phyloP scores from a whole-genome alignment of 2,888 invertebrate species.

The Andrena chrysosceles region DNA sequence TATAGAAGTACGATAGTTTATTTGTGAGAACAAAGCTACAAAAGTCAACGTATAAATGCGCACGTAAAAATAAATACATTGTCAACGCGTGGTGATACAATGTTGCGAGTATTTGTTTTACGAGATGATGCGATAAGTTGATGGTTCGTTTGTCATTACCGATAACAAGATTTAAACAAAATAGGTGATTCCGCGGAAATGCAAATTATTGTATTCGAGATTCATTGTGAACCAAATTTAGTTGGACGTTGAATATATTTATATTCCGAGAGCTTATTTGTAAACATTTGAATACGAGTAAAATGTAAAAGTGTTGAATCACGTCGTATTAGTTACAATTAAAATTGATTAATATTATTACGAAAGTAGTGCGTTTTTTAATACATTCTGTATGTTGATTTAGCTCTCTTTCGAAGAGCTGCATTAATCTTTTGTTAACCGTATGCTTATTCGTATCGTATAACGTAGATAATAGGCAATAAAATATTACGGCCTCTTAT shows the following conservation, averaged over 20 bases:
- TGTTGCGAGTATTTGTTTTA: conserved; percentile 25
- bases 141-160: conserved; percentile 4
- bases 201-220: conserved; percentile 4
- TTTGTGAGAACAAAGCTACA: conserved; percentile 47
- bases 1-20: conserved; percentile 31
- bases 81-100: conserved; percentile 16
- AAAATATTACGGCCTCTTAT: conserved; percentile 1
- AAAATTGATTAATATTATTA: conserved; percentile 31
- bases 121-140: conserved; percentile 27
- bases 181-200: conserved; percentile 4
- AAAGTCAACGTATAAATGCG: conserved; percentile 48
- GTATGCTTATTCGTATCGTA: conserved; percentile 20
- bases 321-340: conserved; percentile 18
- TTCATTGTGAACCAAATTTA: conserved; percentile 1
- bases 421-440: conserved; percentile 13
- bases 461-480: conserved; percentile 4
- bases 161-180: not conserved
- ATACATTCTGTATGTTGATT: conserved; percentile 26
- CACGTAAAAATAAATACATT: conserved; percentile 37
- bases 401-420: conserved; percentile 4
- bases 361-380: conserved; percentile 31
- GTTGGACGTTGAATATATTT: conserved; percentile 5
- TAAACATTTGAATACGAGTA: conserved; percentile 28
- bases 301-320: conserved; percentile 24
- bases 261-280: not conserved